Evolutionary conservation across 64 coral and sea anemone genomes (phyloP).

Genomic region (Montipora capricornis): DNA sequence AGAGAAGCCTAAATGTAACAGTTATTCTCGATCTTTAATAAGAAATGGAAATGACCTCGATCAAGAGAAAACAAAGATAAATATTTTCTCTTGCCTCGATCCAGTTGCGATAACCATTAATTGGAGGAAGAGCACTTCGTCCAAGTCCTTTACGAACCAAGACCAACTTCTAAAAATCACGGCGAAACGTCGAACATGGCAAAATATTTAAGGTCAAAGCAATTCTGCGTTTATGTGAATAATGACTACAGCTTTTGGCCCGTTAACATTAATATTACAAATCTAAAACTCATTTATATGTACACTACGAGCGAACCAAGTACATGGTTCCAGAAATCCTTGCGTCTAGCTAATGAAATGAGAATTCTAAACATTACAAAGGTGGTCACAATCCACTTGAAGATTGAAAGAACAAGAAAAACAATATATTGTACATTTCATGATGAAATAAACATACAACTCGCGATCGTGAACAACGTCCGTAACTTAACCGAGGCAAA

Average conservation of each 20-base stretch:
- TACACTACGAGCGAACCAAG: background rate
- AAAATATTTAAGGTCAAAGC: background rate
- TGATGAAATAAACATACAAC: constrained; percentile 31
- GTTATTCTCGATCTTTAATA: too few relatives aligned
- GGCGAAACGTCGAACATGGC: too few relatives aligned
- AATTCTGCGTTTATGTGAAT: background rate
- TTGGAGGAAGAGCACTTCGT: too few relatives aligned
- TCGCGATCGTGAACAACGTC: background rate
- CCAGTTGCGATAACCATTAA: background rate
- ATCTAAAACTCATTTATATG: background rate
- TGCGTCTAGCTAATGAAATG: background rate
- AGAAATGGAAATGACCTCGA: too few relatives aligned
- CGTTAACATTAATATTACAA: background rate
- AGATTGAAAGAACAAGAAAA: background rate
- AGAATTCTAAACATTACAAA: constrained; percentile 17
- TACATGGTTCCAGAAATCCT: background rate
- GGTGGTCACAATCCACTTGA: background rate
- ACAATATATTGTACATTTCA: constrained; percentile 27
- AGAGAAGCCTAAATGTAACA: too few relatives aligned
- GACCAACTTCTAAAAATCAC: too few relatives aligned
- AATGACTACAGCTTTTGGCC: background rate
- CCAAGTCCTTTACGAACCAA: too few relatives aligned
- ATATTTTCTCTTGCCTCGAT: background rate
- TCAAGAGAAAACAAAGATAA: too few relatives aligned
- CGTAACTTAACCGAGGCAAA: constrained; percentile 7